Base-by-base conservation (phyloP, 2,888 invertebrate genomes). In the Melanchra persicariae region DNA sequence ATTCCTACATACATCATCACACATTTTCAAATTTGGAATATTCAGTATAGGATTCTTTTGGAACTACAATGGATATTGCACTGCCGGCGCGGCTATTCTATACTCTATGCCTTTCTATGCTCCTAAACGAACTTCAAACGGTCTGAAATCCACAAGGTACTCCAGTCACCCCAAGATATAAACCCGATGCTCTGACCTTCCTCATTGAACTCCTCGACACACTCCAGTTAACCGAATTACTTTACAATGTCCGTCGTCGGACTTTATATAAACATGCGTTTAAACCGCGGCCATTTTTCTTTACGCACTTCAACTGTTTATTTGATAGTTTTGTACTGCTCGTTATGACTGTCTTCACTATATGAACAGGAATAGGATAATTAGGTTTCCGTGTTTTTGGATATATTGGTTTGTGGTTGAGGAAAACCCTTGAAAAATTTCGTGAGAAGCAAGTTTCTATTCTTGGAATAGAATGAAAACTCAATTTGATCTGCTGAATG, bases 191-290 rank as follows among this genome's bases (percentile, higher is more conserved):
- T 40, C 51, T 57, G 64, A 67, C 79, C 79, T 79, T 79, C 71
- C 59, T 58, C 58, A 59, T 77, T 84, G 84, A 84, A 82, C 74
- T 77, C 70, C 65, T 81, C 66, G 47, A 71, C 40, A 69, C 58
- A 81, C 70, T 71, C 68, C 69, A 63, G 49, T 37, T 49, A 52
- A 54, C 63, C 30, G 66, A 63, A 83, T 79, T 73, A 76, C 81
- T 83, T 83, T 81, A 74, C 76, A 74, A 68, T 81, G 81, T 85
- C 85, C 79, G 76, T 85, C 83, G 77, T 74, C 83, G 63, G 51
- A 57, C 2, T 47, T 70, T 57, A 76, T 74, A 80, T 78, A 84
- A 80, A 84, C 79, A 79, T 8, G 45, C 34, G 62, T 51, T 67
- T 40, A 40, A 62, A 43, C 22, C 55, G 34, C 49, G 62, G 74